These are phyloP conservation scores for Syngnathoides biaculeatus DNA, from an alignment of 2,113 vertebrate species.

Conservation along the genomic window DNA sequence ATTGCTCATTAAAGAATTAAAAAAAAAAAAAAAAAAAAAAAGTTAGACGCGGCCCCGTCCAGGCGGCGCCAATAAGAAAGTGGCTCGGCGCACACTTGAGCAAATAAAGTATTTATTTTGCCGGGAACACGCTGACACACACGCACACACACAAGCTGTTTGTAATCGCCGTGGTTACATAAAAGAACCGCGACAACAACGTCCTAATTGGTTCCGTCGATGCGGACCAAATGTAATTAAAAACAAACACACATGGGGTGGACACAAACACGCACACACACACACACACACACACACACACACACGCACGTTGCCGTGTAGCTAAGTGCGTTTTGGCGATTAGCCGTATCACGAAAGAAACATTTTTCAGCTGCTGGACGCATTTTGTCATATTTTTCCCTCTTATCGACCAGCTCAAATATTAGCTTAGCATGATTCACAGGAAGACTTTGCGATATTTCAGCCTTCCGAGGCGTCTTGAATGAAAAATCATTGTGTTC, in stretches of 20 bases:
- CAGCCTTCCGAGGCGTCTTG: background rate
- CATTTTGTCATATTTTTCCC: too few relatives aligned
- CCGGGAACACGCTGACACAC: background rate
- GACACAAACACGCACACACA: background rate
- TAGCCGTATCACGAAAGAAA: too few relatives aligned
- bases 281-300: too few relatives aligned
- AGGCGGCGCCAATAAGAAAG: slow-evolving; percentile 3
- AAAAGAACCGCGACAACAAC: slow-evolving; percentile 3
- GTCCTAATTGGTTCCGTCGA: slow-evolving; percentile 7
- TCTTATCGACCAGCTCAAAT: background rate
- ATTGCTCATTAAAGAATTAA: slow-evolving; percentile 13
- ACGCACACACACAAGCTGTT: slow-evolving; percentile 1
- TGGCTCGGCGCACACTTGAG: slow-evolving; percentile 9
- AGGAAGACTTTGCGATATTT: background rate
- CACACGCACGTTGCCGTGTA: too few relatives aligned
- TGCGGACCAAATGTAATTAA: slow-evolving; percentile 11
- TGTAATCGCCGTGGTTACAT: slow-evolving; percentile 1
- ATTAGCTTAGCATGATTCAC: background rate
- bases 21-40: slow-evolving; percentile 9
- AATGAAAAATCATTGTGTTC: background rate
- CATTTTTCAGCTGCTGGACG: too few relatives aligned
- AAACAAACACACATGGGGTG: background rate
- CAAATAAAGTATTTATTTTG: slow-evolving; percentile 6
- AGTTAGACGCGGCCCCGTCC: background rate
- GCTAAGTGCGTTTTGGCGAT: background rate